These are phyloP conservation scores for Pectinophora gossypiella DNA, from an alignment of 1,140 invertebrate genomes.

Conservation along the genomic window DNA sequence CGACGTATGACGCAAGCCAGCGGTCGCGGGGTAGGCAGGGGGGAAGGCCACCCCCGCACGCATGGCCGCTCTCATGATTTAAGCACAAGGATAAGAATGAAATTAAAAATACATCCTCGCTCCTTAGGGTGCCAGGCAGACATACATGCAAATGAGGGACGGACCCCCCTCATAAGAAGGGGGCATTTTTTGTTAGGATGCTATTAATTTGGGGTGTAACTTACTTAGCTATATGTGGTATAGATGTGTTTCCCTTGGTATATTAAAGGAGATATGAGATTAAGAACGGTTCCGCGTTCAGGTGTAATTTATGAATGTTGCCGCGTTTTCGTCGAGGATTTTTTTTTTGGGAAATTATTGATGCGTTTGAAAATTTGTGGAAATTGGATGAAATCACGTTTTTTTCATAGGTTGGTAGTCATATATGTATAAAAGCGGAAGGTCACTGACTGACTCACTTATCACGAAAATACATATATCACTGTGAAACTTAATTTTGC, in stretches of 20 bases:
- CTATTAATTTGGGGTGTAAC: constrained; percentile 74
- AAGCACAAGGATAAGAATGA: constrained; percentile 74
- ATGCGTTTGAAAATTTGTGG: no score
- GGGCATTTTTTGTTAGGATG: constrained; percentile 70
- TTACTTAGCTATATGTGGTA: constrained; percentile 47
- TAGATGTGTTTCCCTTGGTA: constrained; percentile 50
- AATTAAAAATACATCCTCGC: constrained; percentile 74
- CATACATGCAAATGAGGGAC: constrained; percentile 73
- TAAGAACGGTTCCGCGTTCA: constrained; percentile 36
- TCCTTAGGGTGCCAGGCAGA: constrained; percentile 68
- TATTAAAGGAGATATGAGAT: constrained; percentile 64
- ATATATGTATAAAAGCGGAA: no score
- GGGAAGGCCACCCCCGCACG: constrained; percentile 45
- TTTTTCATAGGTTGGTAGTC: no score
- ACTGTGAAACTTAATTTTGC: no score
- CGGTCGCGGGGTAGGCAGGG: constrained; percentile 45
- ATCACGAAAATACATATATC: no score
- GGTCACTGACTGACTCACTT: no score
- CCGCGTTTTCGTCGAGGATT: background rate
- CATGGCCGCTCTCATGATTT: constrained; percentile 74
- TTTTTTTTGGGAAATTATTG: background rate
- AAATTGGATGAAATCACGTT: no score
- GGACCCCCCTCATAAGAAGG: constrained; percentile 57
- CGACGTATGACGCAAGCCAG: constrained; percentile 72
- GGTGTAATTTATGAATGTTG: constrained; percentile 29